These are phyloP conservation scores for Rotaria magnacalcarata DNA, from an alignment of 2,888 invertebrate species.

Conservation along the genomic window DNA sequence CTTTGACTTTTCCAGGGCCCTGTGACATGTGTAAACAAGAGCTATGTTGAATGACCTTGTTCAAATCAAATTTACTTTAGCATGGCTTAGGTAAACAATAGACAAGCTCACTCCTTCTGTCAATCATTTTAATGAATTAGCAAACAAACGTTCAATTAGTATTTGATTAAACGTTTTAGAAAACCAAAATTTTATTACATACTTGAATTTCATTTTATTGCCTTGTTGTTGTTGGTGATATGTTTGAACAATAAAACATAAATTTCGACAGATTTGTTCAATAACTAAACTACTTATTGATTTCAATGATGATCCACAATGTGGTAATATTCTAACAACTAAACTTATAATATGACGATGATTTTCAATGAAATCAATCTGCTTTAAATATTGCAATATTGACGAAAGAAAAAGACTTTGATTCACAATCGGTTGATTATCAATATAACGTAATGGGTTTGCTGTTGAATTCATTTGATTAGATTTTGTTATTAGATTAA, in stretches of 20 bases:
- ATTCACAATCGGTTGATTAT: slow-evolving; percentile 41
- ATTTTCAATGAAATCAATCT: slow-evolving; percentile 41
- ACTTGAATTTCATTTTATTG: background rate
- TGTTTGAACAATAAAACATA: slow-evolving; percentile 40
- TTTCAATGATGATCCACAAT: slow-evolving; percentile 34
- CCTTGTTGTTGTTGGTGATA: slow-evolving; percentile 19
- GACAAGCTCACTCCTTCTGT: too few relatives aligned
- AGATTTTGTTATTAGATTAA: slow-evolving; percentile 19
- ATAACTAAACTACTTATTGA: slow-evolving; percentile 42
- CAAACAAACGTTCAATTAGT: too few relatives aligned
- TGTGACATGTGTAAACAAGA: too few relatives aligned
- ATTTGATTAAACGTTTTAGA: too few relatives aligned
- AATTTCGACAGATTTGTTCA: slow-evolving; percentile 45
- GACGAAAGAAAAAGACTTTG: slow-evolving; percentile 45
- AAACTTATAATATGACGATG: slow-evolving; percentile 40
- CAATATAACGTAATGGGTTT: slow-evolving; percentile 21
- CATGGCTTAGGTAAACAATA: too few relatives aligned
- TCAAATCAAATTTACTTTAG: too few relatives aligned
- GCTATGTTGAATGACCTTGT: too few relatives aligned
- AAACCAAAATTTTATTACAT: background rate
- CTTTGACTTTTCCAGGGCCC: too few relatives aligned
- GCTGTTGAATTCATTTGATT: background rate
- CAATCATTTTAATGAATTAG: too few relatives aligned
- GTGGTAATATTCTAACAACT: slow-evolving; percentile 36
- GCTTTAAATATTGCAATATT: slow-evolving; percentile 43